Base-by-base conservation (phyloP, 1,140 invertebrate genomes). In the Asbolus verrucosus region DNA sequence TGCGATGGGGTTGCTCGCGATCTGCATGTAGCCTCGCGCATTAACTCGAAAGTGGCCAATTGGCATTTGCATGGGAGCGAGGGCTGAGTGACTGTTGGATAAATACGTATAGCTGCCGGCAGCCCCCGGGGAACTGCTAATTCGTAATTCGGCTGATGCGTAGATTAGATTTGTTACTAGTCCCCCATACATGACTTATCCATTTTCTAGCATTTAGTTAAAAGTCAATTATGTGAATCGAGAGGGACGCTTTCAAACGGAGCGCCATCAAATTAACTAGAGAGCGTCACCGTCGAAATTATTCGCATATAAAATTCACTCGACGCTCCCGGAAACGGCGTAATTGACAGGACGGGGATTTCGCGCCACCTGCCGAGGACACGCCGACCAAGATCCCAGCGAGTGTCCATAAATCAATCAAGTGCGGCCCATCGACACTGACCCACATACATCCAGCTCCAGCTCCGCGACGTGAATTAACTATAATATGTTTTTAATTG, bases 161-260 rank as follows among this genome's bases (percentile, higher is more conserved):
- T 70, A 76, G 77, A 78, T 78, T 78, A 77, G 77, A 78, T 78
- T 78, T 76, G 74, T 74, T 73, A 68, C 43, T 62, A 73, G 43
- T 72, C 72, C 69, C 73, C 74, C 54, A 59, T 74, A 78, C 77
- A 78, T 67, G 75, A 78, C 77, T 77, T 78, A 77, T 77, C 77
- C 77, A 78, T 78, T 78, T 78, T 78, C 77, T 78, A 78, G 72
- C 77, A 76, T 77, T 78, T 78, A 78, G 77, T 75, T 78, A 77
- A 78, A 78, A 78, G 77, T 78, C 77, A 78, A 78, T 78, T 78
- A 78, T 69, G 38, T 65, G 73, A 72, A 74, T 77, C 73, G 67
- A 60, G 62, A 75, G 73, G 73, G 39, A 41, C 39, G 61, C 61
- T 39, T 63, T 39, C 61, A 63, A 62, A 41, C 21, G 18, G 24